Conservation (phyloP, 2,888 invertebrate genomes). For the Tachina grossa region DNA sequence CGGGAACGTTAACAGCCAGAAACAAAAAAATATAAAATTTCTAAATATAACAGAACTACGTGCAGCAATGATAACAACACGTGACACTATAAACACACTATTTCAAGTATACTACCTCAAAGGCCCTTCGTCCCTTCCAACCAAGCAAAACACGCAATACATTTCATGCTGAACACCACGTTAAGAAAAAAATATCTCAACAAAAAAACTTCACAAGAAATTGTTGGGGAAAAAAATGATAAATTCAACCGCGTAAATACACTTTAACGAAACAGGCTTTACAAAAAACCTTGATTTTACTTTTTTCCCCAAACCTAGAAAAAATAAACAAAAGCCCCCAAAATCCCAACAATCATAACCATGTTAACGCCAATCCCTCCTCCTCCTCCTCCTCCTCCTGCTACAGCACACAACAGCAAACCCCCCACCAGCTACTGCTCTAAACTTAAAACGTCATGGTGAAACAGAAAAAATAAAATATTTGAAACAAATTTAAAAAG, state of each 20-base stretch:
- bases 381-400: too few species aligned
- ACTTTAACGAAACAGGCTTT: conserved; percentile 64
- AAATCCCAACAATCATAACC: conserved; percentile 56
- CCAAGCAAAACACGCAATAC: background rate
- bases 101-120: conserved; percentile 3
- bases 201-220: conserved; percentile 43
- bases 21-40: conserved; percentile 50
- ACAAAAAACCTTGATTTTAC: conserved; percentile 55
- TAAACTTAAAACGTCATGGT: background rate
- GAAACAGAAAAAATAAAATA: conserved; percentile 7
- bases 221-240: conserved; percentile 9
- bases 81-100: conserved; percentile 78
- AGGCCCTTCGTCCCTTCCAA: too few species aligned
- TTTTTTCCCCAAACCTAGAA: conserved; percentile 2
- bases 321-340: conserved; percentile 21
- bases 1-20: conserved; percentile 18
- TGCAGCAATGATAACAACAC: conserved; percentile 82
- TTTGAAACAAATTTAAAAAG: background rate
- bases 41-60: conserved; percentile 80
- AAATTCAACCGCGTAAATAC: conserved; percentile 64
- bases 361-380: background rate
- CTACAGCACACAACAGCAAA: too few species aligned
- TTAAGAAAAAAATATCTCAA: background rate
- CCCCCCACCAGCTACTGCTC: background rate
- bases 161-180: conserved; percentile 20